Evolutionary conservation across 2,888 invertebrate genomes (phyloP).

Genomic region (Pachliopta kotzebuea): DNA sequence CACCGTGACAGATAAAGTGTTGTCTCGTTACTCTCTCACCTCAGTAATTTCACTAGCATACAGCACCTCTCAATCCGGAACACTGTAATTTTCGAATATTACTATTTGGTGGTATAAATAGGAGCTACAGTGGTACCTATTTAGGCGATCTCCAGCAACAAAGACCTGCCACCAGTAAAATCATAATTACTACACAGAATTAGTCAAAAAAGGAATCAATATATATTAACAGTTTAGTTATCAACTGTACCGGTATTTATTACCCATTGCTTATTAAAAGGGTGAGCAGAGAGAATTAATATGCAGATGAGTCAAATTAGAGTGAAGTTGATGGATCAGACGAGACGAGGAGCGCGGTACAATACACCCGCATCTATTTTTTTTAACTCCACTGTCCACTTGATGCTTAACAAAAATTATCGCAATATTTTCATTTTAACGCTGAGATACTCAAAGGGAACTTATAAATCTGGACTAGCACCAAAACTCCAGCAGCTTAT

Average conservation of each 20-base stretch:
- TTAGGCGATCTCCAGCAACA: too few relatives aligned
- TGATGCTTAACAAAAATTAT: slow-evolving; percentile 16
- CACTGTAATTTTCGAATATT: too few relatives aligned
- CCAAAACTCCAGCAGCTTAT: too few relatives aligned
- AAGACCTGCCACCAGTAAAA: too few relatives aligned
- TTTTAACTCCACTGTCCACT: slow-evolving; percentile 33
- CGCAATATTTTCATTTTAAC: slow-evolving; percentile 2
- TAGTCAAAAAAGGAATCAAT: neutral
- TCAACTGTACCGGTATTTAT: slow-evolving; percentile 42
- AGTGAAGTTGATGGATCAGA: slow-evolving; percentile 68
- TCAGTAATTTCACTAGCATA: too few relatives aligned
- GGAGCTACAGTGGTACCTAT: too few relatives aligned
- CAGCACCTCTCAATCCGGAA: too few relatives aligned
- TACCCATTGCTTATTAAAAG: slow-evolving; percentile 48
- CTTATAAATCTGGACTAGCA: too few relatives aligned
- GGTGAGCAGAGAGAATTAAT: slow-evolving; percentile 50
- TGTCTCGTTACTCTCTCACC: too few relatives aligned
- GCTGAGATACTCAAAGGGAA: neutral
- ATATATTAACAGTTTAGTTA: slow-evolving; percentile 8
- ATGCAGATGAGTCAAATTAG: slow-evolving; percentile 72
- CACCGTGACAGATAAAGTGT: too few relatives aligned
- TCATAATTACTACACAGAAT: too few relatives aligned
- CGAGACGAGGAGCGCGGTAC: slow-evolving; percentile 43
- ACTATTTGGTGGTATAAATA: too few relatives aligned
- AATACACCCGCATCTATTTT: slow-evolving; percentile 63